Evolutionary conservation across 2,113 vertebrate genomes (phyloP).

Genomic region (Tichodroma muraria): DNA sequence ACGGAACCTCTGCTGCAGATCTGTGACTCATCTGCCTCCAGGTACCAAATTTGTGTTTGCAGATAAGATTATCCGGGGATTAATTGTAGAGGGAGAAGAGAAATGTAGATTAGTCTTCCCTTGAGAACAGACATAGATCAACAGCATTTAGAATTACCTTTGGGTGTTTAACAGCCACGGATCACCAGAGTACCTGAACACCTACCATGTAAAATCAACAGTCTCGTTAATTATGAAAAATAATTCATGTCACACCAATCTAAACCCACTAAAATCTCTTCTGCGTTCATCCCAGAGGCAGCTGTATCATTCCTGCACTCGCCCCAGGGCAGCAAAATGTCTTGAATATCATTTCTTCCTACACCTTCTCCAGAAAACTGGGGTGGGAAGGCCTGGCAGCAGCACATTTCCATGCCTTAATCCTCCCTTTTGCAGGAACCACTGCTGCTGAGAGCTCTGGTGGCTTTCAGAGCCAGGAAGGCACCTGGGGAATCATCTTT

Average conservation of each 20-base stretch:
- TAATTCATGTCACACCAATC: slow-evolving; percentile 21
- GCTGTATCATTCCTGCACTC: neutral
- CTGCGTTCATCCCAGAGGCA: neutral
- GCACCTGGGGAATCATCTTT: neutral
- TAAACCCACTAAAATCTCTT: neutral
- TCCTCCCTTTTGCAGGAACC: neutral
- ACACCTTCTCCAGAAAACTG: rapidly evolving
- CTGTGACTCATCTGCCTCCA: slow-evolving; percentile 25
- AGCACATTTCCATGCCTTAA: rapidly evolving
- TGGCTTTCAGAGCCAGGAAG: neutral
- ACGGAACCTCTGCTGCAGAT: neutral
- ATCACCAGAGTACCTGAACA: slow-evolving; percentile 46
- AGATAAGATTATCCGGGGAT: slow-evolving; percentile 55
- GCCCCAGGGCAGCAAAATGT: neutral
- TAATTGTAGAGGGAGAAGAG: slow-evolving; percentile 56
- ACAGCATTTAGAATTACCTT: slow-evolving; percentile 37
- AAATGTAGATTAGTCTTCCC: slow-evolving; percentile 47
- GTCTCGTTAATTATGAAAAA: slow-evolving; percentile 35
- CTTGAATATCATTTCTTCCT: neutral
- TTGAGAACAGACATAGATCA: slow-evolving; percentile 54
- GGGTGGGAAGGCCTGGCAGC: neutral
- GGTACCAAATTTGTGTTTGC: slow-evolving; percentile 18
- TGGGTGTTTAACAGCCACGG: slow-evolving; percentile 38
- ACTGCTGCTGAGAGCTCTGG: neutral
- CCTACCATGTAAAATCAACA: slow-evolving; percentile 56